Evolutionary conservation across 37 sponge, comb jelly and placozoan genomes (phyloP).

Genomic region (Cliona cf. orientalis): DNA sequence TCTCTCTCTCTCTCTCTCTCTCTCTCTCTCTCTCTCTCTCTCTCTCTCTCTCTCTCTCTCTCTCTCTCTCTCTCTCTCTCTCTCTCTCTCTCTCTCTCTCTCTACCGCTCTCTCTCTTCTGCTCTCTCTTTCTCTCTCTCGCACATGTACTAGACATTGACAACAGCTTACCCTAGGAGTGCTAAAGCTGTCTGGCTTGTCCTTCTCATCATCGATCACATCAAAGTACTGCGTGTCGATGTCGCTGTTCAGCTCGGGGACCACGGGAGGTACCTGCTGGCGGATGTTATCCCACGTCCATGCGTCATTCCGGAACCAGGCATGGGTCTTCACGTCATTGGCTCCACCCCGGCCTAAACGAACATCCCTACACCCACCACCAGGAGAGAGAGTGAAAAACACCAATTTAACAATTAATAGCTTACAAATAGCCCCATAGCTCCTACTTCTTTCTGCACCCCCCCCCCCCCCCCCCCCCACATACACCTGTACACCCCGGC

Average conservation of each 20-base stretch:
- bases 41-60: background rate
- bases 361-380: slow-evolving; percentile 33
- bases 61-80: slow-evolving; percentile 7
- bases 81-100: slow-evolving; percentile 11
- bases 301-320: slow-evolving; percentile 76
- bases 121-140: slow-evolving; percentile 4
- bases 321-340: slow-evolving; percentile 70
- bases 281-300: slow-evolving; percentile 90
- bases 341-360: slow-evolving; percentile 80
- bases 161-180: slow-evolving; percentile 77
- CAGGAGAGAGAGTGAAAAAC: too few relatives aligned
- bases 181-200: slow-evolving; percentile 69
- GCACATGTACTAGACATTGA: too few relatives aligned
- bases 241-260: slow-evolving; percentile 85
- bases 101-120: background rate
- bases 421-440: too few relatives aligned
- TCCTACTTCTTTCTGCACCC: too few relatives aligned
- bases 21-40: slow-evolving; percentile 11
- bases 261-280: slow-evolving; percentile 72
- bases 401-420: too few relatives aligned
- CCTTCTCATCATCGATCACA: slow-evolving; percentile 80
- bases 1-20: slow-evolving; percentile 3
- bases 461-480: too few relatives aligned
- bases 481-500: too few relatives aligned
- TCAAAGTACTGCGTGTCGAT: slow-evolving; percentile 95